Percentiles rank a stretch among this genome's conserved stretches.
Evolutionary conservation across 2,113 vertebrate species (phyloP).

Genomic region (Eira barbara): DNA sequence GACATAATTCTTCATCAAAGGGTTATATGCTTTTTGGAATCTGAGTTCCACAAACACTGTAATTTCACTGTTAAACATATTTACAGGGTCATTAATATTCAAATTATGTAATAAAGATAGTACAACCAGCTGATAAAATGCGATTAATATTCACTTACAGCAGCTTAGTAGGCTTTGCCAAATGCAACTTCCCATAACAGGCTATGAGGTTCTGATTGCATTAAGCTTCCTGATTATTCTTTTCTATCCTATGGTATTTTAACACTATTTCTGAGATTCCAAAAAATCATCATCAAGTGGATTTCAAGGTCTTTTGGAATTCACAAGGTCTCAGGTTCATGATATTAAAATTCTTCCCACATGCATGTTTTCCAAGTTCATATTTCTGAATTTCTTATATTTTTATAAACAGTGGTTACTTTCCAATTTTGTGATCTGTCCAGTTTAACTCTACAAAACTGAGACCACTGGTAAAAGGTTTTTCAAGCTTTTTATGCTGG

Average conservation of each 20-base stretch:
- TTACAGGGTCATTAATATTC: constrained; percentile 81
- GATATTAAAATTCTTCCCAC: constrained; percentile 69
- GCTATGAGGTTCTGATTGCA: constrained; percentile 72
- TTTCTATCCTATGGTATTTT: constrained; percentile 74
- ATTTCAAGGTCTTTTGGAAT: constrained; percentile 71
- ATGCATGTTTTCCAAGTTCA: constrained; percentile 29
- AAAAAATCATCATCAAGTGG: constrained; percentile 52
- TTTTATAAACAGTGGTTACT: constrained; percentile 40
- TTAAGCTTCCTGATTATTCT: constrained; percentile 80
- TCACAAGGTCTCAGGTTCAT: constrained; percentile 68
- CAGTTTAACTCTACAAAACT: constrained; percentile 44
- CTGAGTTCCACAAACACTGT: constrained; percentile 68
- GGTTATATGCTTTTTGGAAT: constrained; percentile 57
- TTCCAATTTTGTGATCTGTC: constrained; percentile 46
- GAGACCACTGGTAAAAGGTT: not conserved
- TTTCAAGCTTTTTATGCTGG: constrained; percentile 46
- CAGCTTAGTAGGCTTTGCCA: constrained; percentile 78
- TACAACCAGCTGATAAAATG: constrained; percentile 78
- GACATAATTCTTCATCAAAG: constrained; percentile 65
- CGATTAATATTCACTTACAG: constrained; percentile 81
- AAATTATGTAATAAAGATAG: constrained; percentile 80
- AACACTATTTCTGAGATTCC: constrained; percentile 55
- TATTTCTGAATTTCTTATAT: constrained; percentile 58
- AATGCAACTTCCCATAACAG: constrained; percentile 81
- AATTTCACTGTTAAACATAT: constrained; percentile 80